Evolutionary conservation across 2,113 vertebrate species (phyloP), one percentile per base, ranked within the genome.

Genomic region (Ochotona princeps): DNA sequence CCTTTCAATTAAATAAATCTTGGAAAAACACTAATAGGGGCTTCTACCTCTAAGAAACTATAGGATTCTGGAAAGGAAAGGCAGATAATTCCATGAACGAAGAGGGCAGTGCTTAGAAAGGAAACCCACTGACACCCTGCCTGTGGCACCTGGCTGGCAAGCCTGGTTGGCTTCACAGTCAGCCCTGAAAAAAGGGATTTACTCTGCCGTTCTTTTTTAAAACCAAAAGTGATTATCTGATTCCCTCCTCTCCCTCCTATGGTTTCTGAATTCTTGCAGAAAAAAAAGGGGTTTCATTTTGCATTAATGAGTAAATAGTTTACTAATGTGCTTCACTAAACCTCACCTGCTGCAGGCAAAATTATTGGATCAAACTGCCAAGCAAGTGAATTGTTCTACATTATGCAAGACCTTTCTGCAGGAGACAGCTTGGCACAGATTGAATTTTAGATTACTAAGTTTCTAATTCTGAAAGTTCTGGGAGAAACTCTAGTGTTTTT

Each of bases 291-390:
- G 81, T 67, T 92, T 84, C 70, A 93, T 94, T 94, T 38, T 65
- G 63, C 85, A 83, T 83, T 92, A 94, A 91, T 83, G 89, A 88
- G 86, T 90, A 95, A 88, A 95, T 35, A 90, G 86, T 54, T 91
- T 0, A 0, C 47, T 94, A 93, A 95, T 89, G 75, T 65, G 86
- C 26, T 23, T 87, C 35, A 93, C 69, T 67, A 92, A 92, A 67
- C 26, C 30, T 93, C 32, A 79, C 47, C 30, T 80, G 83, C 61
- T 44, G 63, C 1, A 49, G 61, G 90, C 75, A 87, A 91, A 93
- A 83, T 88, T 51, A 92, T 23, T 73, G 76, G 20, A 51, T 84
- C 89, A 76, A 92, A 87, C 91, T 94, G 63, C 78, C 84, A 92
- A 65, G 76, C 7, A 69, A 80, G 83, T 75, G 72, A 94, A 86